Evolutionary conservation across 2,888 invertebrate species (phyloP).

Genomic region (Drosophila anomalata): DNA sequence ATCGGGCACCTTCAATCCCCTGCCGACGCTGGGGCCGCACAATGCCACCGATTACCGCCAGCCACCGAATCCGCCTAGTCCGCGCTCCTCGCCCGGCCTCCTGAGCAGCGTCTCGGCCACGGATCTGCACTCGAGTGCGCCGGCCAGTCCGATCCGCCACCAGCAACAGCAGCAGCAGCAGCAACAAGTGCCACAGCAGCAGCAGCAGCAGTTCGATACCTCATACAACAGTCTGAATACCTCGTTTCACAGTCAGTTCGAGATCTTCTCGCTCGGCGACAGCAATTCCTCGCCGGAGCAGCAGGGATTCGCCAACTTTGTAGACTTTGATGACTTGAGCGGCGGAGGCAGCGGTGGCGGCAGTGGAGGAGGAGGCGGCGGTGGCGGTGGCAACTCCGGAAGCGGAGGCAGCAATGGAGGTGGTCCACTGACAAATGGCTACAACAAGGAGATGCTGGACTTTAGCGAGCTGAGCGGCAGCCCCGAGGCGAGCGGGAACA

Average conservation of each 20-base stretch:
- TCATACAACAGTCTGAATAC: slow-evolving; percentile 88
- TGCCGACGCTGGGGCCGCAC: slow-evolving; percentile 81
- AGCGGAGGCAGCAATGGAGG: slow-evolving; percentile 20
- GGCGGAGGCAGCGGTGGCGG: slow-evolving; percentile 25
- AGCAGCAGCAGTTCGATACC: slow-evolving; percentile 71
- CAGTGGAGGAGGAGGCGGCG: background rate
- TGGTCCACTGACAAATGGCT: slow-evolving; percentile 48
- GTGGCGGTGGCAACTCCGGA: slow-evolving; percentile 4
- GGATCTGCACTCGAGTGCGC: slow-evolving; percentile 81
- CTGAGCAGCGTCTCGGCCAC: slow-evolving; percentile 79
- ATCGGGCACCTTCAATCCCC: slow-evolving; percentile 56
- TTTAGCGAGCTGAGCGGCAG: slow-evolving; percentile 75
- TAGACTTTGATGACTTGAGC: slow-evolving; percentile 76
- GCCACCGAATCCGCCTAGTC: slow-evolving; percentile 85
- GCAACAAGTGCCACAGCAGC: slow-evolving; percentile 60
- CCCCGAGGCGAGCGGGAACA: slow-evolving; percentile 59
- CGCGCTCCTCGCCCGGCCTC: slow-evolving; percentile 85
- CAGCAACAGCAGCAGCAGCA: slow-evolving; percentile 55
- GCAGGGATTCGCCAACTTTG: slow-evolving; percentile 75
- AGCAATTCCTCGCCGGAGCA: slow-evolving; percentile 82
- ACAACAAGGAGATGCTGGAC: slow-evolving; percentile 71
- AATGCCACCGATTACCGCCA: slow-evolving; percentile 85
- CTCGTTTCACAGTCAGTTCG: slow-evolving; percentile 95
- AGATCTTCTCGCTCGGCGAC: slow-evolving; percentile 95
- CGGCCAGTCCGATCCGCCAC: slow-evolving; percentile 81